phyloP scores from a whole-genome alignment of 2,113 vertebrate genomes.

The Falco punctatus region DNA sequence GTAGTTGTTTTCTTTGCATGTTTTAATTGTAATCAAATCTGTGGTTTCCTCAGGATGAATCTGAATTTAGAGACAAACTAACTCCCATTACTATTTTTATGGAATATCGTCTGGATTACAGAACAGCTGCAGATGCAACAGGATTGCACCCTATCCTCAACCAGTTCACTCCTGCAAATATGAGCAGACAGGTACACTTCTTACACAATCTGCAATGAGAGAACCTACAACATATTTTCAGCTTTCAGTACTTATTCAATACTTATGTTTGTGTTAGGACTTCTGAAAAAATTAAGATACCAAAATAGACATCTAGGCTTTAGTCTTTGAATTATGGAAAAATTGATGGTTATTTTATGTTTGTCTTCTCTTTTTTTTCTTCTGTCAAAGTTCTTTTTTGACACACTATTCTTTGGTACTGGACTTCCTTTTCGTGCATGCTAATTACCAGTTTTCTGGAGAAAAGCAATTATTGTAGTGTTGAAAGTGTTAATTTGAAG shows the following conservation, averaged over 20 bases:
- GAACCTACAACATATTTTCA: not conserved
- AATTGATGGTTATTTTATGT: not conserved
- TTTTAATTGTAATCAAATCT: not conserved
- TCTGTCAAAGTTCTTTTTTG: not conserved
- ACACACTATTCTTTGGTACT: not conserved
- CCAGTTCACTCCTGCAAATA: slow-evolving; percentile 84
- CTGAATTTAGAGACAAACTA: slow-evolving; percentile 95
- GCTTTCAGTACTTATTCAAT: not conserved
- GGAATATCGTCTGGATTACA: slow-evolving; percentile 91
- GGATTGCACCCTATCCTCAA: slow-evolving; percentile 91
- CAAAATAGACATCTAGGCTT: not conserved
- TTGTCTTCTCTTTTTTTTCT: not conserved
- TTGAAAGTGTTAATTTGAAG: not conserved
- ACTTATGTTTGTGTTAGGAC: not conserved
- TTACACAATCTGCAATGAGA: not conserved
- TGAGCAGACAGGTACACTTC: slow-evolving; percentile 89
- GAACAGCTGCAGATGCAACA: slow-evolving; percentile 80
- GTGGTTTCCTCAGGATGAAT: slow-evolving; percentile 83
- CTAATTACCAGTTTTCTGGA: not conserved
- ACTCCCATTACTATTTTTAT: slow-evolving; percentile 94
- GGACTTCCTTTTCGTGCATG: not conserved
- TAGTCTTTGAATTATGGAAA: not conserved
- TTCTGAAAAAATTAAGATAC: not conserved
- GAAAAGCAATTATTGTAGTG: not conserved
- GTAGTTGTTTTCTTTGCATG: not conserved